Evolutionary conservation across 2,797 vertebrate species (phyloP).

Genomic region (Macroramphosus scolopax): DNA sequence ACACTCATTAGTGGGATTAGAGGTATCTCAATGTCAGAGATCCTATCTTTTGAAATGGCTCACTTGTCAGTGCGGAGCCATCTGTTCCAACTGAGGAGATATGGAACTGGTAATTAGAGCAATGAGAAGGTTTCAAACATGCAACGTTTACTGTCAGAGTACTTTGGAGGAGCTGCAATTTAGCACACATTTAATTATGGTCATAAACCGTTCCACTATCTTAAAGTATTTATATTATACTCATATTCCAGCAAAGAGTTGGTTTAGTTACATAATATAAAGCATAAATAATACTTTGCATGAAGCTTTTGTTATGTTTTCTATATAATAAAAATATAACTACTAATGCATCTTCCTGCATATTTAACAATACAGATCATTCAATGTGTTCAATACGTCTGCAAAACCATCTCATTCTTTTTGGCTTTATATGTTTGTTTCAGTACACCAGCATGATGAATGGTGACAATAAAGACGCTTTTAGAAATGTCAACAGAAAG

Average conservation of each 20-base stretch:
- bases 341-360: too few relatives aligned
- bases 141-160: too few relatives aligned
- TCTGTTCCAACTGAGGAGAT: conserved; percentile 47
- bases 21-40: conserved; percentile 44
- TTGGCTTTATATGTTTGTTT: conserved; percentile 18
- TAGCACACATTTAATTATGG: conserved; percentile 1
- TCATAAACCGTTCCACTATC: background rate
- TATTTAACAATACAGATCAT: too few relatives aligned
- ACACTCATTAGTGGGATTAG: conserved; percentile 53
- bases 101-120: conserved; percentile 1
- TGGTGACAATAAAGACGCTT: conserved; percentile 56
- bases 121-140: conserved; percentile 7
- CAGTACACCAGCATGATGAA: conserved; percentile 83
- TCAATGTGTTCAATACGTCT: too few relatives aligned
- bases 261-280: too few relatives aligned
- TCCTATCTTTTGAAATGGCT: conserved; percentile 42
- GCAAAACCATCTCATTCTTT: background rate
- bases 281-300: too few relatives aligned
- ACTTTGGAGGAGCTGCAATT: conserved; percentile 16
- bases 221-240: too few relatives aligned
- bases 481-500: conserved; percentile 72
- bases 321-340: too few relatives aligned
- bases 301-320: too few relatives aligned
- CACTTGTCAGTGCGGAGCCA: conserved; percentile 36
- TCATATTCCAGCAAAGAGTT: too few relatives aligned